A percentile compares a stretch with the other conserved stretches of the same genome.
phyloP scores from a whole-genome alignment of 2,113 vertebrate genomes.

The Zosterops japonicus region DNA sequence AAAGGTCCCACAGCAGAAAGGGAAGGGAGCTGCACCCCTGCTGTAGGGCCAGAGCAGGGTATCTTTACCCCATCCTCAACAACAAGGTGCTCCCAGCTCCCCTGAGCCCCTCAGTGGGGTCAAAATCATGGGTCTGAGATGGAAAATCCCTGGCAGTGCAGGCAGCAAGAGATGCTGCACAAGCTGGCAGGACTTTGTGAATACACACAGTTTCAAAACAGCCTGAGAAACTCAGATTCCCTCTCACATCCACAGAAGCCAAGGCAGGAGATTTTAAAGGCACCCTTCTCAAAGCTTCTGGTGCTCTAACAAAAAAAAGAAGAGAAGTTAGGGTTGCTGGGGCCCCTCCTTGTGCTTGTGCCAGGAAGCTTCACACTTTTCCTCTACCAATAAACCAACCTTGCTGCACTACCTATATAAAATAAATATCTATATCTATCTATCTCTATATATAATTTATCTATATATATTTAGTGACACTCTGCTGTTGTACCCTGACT shows the following conservation, averaged over 20 bases:
- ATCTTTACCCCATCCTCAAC: background rate
- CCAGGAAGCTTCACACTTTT: background rate
- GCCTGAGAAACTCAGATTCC: background rate
- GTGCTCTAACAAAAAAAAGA: background rate
- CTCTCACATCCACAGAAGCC: background rate
- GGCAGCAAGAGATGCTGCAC: background rate
- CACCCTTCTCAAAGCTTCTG: background rate
- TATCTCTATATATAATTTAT: too few relatives aligned
- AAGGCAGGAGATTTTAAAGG: background rate
- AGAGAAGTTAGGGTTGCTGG: background rate
- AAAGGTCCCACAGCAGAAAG: background rate
- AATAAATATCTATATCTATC: background rate
- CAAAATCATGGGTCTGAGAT: background rate
- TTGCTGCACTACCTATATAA: background rate
- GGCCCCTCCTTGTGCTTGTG: background rate
- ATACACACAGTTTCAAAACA: background rate
- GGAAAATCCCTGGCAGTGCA: background rate
- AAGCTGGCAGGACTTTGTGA: fast-evolving
- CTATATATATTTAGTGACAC: background rate
- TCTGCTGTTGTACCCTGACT: background rate
- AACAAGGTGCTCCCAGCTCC: background rate
- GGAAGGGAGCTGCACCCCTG: background rate
- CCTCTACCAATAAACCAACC: background rate
- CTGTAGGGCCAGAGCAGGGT: background rate
- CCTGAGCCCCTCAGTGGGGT: fast-evolving